Percentiles rank a stretch among this genome's conserved stretches.
phyloP scores from a whole-genome alignment of 2,888 invertebrate species.

The Drosophila peninsularis region DNA sequence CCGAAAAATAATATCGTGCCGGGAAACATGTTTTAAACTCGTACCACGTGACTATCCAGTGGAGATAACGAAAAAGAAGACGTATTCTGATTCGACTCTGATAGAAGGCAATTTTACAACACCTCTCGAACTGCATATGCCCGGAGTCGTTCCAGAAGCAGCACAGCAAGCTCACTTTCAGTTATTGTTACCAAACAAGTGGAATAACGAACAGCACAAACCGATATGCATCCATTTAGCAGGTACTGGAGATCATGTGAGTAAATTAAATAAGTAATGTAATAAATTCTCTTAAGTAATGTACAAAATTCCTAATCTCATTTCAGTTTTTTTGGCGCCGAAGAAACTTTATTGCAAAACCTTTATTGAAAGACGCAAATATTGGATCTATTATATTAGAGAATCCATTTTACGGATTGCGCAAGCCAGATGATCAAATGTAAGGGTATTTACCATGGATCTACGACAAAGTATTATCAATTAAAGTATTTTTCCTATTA shows the following conservation, averaged over 20 bases:
- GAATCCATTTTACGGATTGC: slow-evolving; percentile 97
- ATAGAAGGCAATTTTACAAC: slow-evolving; percentile 95
- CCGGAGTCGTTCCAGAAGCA: slow-evolving; percentile 94
- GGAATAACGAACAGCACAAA: slow-evolving; percentile 89
- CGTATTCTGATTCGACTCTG: slow-evolving; percentile 89
- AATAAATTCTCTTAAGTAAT: too few relatives aligned
- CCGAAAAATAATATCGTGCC: slow-evolving; percentile 93
- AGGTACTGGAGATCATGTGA: slow-evolving; percentile 96
- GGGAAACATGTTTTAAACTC: slow-evolving; percentile 92
- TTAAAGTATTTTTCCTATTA: slow-evolving; percentile 14
- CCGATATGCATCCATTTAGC: slow-evolving; percentile 97
- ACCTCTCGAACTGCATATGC: slow-evolving; percentile 92
- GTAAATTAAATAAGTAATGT: slow-evolving; percentile 28
- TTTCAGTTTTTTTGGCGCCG: slow-evolving; percentile 95
- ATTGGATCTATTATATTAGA: slow-evolving; percentile 97
- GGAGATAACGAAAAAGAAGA: slow-evolving; percentile 93
- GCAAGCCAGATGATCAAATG: slow-evolving; percentile 95
- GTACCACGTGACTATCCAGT: slow-evolving; percentile 94
- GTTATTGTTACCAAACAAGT: slow-evolving; percentile 91
- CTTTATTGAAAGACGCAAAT: slow-evolving; percentile 93
- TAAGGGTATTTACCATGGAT: slow-evolving; percentile 83
- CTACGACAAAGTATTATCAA: background rate
- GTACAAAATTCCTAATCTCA: background rate
- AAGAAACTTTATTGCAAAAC: slow-evolving; percentile 94
- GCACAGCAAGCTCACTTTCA: slow-evolving; percentile 94